These are phyloP conservation scores for Austrolebias charrua DNA, from an alignment of 2,797 vertebrate genomes.

Conservation along the genomic window DNA sequence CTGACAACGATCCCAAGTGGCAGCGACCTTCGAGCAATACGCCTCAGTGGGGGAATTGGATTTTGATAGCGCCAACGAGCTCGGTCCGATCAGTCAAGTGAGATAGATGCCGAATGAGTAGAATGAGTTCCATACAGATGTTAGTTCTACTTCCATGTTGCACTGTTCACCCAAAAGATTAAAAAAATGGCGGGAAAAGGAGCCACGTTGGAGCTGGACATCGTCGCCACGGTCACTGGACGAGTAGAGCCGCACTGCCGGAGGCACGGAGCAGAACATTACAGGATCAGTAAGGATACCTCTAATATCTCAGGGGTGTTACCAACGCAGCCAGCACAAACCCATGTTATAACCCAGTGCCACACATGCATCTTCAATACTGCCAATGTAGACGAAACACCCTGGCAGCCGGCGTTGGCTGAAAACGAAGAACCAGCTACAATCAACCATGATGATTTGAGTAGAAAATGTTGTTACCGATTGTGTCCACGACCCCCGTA, in stretches of 20 bases:
- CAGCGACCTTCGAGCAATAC: conserved; percentile 53
- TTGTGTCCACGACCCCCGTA: conserved; percentile 61
- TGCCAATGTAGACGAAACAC: conserved; percentile 68
- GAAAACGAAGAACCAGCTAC: conserved; percentile 59
- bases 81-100: conserved; percentile 43
- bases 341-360: conserved; percentile 61
- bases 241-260: conserved; percentile 62
- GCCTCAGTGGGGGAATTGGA: conserved; percentile 47
- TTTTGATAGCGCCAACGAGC: conserved; percentile 41
- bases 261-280: conserved; percentile 54
- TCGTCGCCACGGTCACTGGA: conserved; percentile 59
- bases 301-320: conserved; percentile 76
- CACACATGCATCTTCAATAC: conserved; percentile 72
- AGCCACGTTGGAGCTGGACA: conserved; percentile 55
- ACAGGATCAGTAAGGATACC: conserved; percentile 70
- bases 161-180: conserved; percentile 59
- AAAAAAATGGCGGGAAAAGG: conserved; percentile 39
- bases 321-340: conserved; percentile 79
- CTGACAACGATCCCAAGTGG: conserved; percentile 55
- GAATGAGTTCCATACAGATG: conserved; percentile 55
- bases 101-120: conserved; percentile 40
- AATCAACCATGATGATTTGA: conserved; percentile 52
- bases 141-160: conserved; percentile 66
- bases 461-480: conserved; percentile 59
- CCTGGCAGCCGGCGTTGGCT: conserved; percentile 52